Percentiles rank a stretch among this genome's conserved stretches.
phyloP scores from a whole-genome alignment of 1,140 invertebrate species.

The Bombus waltoni region DNA sequence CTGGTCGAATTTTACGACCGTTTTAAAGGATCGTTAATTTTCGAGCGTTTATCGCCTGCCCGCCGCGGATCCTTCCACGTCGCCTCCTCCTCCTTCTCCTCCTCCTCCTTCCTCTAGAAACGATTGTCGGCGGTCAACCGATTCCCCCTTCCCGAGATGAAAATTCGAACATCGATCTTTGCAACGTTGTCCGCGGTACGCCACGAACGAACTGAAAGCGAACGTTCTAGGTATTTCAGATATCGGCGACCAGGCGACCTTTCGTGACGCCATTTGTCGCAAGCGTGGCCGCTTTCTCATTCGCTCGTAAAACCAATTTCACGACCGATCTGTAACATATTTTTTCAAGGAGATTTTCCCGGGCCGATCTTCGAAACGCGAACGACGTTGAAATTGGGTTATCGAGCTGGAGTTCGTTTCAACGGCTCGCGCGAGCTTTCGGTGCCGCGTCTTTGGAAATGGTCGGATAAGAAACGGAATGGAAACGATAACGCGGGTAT shows the following conservation, averaged over 20 bases:
- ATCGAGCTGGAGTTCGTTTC: neutral
- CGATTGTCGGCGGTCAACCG: neutral
- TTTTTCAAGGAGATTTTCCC: neutral
- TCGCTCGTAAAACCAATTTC: constrained; percentile 19
- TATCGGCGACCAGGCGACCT: neutral
- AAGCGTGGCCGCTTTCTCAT: neutral
- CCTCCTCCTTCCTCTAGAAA: too few relatives aligned
- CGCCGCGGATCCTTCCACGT: neutral
- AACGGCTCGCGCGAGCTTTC: too few relatives aligned
- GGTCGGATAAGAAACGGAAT: too few relatives aligned
- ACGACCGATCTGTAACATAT: constrained; percentile 9
- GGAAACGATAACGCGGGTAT: too few relatives aligned
- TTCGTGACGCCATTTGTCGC: constrained; percentile 28
- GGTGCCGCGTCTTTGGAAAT: too few relatives aligned
- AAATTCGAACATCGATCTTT: constrained; percentile 5
- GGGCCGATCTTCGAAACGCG: too few relatives aligned
- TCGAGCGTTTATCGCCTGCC: constrained; percentile 55
- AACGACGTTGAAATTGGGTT: neutral
- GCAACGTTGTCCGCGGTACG: too few relatives aligned
- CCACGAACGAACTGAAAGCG: neutral
- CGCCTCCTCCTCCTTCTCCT: too few relatives aligned
- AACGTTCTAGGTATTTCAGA: neutral
- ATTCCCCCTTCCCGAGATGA: neutral
- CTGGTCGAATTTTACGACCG: constrained; percentile 68
- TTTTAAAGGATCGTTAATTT: constrained; percentile 74